Evolutionary conservation across 2,113 vertebrate species (phyloP).

Genomic region (Myotis brandtii): DNA sequence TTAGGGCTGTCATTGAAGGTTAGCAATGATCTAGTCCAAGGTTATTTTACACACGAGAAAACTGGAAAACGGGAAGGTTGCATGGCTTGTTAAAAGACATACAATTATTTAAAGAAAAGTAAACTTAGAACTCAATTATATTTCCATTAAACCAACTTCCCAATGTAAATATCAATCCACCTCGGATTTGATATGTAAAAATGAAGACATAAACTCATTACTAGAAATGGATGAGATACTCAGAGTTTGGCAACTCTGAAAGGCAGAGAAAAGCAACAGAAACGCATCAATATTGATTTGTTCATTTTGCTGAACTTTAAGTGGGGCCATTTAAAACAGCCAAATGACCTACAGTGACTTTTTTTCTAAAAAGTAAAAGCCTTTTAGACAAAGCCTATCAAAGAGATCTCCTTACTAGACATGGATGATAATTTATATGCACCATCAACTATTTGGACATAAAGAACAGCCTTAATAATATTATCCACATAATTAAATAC

Average conservation of each 20-base stretch:
- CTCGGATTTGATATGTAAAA: background rate
- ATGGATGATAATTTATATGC: background rate
- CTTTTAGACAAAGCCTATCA: conserved; percentile 42
- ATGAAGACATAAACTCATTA: background rate
- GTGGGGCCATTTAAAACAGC: background rate
- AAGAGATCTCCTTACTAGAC: conserved; percentile 21
- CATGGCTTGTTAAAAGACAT: background rate
- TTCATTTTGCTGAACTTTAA: conserved; percentile 27
- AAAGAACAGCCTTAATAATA: background rate
- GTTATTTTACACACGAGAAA: conserved; percentile 33
- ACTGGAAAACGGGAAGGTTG: background rate
- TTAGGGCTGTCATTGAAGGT: background rate
- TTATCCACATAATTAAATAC: background rate
- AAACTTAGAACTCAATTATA: background rate
- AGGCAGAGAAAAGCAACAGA: conserved; percentile 21
- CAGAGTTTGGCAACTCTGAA: background rate
- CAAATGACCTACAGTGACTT: background rate
- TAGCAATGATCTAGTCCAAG: background rate
- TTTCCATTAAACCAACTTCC: background rate
- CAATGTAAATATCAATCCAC: conserved; percentile 20
- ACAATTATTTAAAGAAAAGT: background rate
- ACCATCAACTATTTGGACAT: background rate
- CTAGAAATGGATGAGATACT: background rate
- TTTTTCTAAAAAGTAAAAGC: background rate
- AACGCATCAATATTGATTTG: background rate